These are phyloP conservation scores for Tympanuchus pallidicinctus DNA, from an alignment of 2,113 vertebrate genomes.

Conservation along the genomic window DNA sequence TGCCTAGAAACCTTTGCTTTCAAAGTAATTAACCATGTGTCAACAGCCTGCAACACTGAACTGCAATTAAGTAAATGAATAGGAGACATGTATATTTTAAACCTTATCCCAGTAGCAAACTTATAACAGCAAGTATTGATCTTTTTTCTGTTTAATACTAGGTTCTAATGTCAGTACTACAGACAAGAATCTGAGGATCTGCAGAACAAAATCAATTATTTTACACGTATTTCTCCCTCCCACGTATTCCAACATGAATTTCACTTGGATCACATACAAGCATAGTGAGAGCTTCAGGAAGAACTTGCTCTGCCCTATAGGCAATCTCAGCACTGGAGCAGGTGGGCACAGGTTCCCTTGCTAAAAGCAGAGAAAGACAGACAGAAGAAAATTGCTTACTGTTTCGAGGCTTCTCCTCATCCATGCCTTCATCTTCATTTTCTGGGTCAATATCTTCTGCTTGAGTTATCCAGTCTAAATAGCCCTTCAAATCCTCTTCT, in stretches of 20 bases:
- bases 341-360: background rate
- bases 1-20: conserved; percentile 14
- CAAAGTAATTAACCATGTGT: background rate
- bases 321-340: background rate
- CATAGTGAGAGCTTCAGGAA: background rate
- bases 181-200: background rate
- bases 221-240: background rate
- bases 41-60: background rate
- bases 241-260: background rate
- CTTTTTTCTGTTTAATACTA: background rate
- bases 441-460: conserved; percentile 99
- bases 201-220: background rate
- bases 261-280: background rate
- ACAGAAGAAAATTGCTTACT: conserved; percentile 81
- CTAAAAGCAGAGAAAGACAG: background rate
- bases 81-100: background rate
- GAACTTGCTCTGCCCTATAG: background rate
- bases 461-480: conserved; percentile 99
- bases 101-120: background rate
- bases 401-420: conserved; percentile 97
- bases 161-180: background rate
- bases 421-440: conserved; percentile 96
- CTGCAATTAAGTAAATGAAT: background rate
- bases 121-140: background rate
- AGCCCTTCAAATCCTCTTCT: conserved; percentile 97